phyloP scores from a whole-genome alignment of 1,140 invertebrate species.

The Pseudomyrmex sp. region DNA sequence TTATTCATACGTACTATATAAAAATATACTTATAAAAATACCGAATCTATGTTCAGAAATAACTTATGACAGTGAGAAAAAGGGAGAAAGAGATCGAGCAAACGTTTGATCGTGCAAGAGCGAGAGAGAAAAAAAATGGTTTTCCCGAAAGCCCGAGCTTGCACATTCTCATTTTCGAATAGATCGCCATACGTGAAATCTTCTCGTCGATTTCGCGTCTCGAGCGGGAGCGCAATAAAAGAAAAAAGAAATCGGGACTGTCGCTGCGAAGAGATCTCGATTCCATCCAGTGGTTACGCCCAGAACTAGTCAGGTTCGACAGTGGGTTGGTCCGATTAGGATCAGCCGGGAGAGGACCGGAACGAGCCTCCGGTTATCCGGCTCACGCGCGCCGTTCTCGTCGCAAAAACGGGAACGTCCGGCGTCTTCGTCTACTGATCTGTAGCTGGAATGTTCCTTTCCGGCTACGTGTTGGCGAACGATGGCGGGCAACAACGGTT shows the following conservation, averaged over 20 bases:
- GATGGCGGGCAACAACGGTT: conserved; percentile 40
- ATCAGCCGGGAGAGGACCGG: conserved; percentile 63
- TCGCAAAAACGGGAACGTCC: conserved; percentile 61
- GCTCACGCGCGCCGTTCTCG: conserved; percentile 62
- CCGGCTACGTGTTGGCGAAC: conserved; percentile 49
- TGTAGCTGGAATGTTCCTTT: conserved; percentile 47
- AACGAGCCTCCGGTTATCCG: conserved; percentile 57
- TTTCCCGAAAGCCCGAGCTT: conserved; percentile 23
- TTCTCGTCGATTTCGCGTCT: conserved; percentile 59
- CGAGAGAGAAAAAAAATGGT: background rate
- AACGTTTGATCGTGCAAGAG: conserved; percentile 14
- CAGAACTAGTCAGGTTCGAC: conserved; percentile 75
- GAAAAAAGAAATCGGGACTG: background rate
- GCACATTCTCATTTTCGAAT: conserved; percentile 29
- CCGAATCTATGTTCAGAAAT: too few relatives aligned
- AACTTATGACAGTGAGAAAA: too few relatives aligned
- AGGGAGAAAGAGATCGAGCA: background rate
- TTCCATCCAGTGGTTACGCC: conserved; percentile 78
- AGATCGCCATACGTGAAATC: conserved; percentile 44
- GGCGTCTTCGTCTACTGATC: conserved; percentile 38
- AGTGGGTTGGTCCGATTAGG: conserved; percentile 78
- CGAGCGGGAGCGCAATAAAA: conserved; percentile 54
- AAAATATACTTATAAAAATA: background rate
- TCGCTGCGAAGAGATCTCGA: conserved; percentile 58
- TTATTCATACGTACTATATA: background rate